Evolutionary conservation across 2,888 invertebrate species (phyloP).

Genomic region (Heliconius sara): DNA sequence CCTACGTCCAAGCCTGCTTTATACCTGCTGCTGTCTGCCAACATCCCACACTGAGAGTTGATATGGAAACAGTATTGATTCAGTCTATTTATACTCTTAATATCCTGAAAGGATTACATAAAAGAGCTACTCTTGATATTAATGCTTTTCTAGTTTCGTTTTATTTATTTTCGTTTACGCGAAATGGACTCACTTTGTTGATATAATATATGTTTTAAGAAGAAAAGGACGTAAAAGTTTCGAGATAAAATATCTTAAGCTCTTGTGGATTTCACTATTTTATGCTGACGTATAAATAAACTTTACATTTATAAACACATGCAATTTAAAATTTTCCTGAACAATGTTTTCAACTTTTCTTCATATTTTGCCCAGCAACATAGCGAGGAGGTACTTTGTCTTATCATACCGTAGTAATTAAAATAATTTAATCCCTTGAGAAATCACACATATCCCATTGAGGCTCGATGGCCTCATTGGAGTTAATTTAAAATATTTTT

Average conservation of each 20-base stretch:
- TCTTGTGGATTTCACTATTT: background rate
- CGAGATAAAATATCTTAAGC: background rate
- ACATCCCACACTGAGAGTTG: background rate
- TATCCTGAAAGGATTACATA: constrained; percentile 7
- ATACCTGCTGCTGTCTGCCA: background rate
- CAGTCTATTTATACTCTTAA: constrained; percentile 15
- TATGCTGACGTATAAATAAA: background rate
- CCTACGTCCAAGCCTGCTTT: constrained; percentile 1
- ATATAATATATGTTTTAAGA: background rate
- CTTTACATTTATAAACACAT: too few relatives aligned
- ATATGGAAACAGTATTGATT: constrained; percentile 10
- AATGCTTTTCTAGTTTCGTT: background rate
- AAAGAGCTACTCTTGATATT: background rate
- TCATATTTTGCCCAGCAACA: too few relatives aligned
- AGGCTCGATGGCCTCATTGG: too few relatives aligned
- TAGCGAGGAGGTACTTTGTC: too few relatives aligned
- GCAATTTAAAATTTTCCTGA: too few relatives aligned
- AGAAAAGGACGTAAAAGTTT: background rate
- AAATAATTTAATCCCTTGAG: too few relatives aligned
- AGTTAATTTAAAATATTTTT: too few relatives aligned
- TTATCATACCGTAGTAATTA: too few relatives aligned
- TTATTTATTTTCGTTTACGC: background rate
- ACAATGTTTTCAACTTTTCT: too few relatives aligned
- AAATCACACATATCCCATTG: too few relatives aligned
- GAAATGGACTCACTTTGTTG: background rate